Evolutionary conservation across 2,888 invertebrate genomes (phyloP).

Genomic region (Lasioglossum oenotherae): DNA sequence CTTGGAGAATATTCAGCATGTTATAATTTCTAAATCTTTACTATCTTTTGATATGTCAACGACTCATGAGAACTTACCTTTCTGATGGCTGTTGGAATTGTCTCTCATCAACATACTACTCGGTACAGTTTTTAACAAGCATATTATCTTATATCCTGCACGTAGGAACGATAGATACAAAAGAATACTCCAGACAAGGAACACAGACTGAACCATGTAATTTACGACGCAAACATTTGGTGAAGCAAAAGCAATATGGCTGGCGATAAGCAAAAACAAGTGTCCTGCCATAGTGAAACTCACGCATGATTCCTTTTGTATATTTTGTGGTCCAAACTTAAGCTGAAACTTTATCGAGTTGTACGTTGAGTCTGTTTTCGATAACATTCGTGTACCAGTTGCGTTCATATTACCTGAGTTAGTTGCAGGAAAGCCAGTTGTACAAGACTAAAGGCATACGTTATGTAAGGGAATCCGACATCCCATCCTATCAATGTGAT

Average conservation of each 20-base stretch:
- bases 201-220: constrained; percentile 85
- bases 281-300: constrained; percentile 85
- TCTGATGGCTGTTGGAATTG: constrained; percentile 81
- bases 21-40: neutral
- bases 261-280: constrained; percentile 85
- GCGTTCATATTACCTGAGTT: constrained; percentile 84
- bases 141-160: constrained; percentile 85
- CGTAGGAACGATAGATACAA: constrained; percentile 86
- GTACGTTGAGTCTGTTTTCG: neutral
- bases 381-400: neutral
- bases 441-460: constrained; percentile 86
- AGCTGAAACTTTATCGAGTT: constrained; percentile 78
- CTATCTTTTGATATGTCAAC: neutral
- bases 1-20: constrained; percentile 69
- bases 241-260: constrained; percentile 85
- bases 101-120: constrained; percentile 83
- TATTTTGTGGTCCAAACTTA: constrained; percentile 85
- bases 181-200: constrained; percentile 86
- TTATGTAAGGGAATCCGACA: constrained; percentile 86
- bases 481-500: constrained; percentile 86
- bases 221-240: constrained; percentile 84
- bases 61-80: constrained; percentile 76
- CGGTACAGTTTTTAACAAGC: constrained; percentile 84
- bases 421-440: constrained; percentile 86
- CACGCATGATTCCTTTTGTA: constrained; percentile 85